A percentile compares a stretch with the other conserved stretches of the same genome.
phyloP scores from a whole-genome alignment of 2,888 invertebrate species.

The Caenorhabditis sp. region DNA sequence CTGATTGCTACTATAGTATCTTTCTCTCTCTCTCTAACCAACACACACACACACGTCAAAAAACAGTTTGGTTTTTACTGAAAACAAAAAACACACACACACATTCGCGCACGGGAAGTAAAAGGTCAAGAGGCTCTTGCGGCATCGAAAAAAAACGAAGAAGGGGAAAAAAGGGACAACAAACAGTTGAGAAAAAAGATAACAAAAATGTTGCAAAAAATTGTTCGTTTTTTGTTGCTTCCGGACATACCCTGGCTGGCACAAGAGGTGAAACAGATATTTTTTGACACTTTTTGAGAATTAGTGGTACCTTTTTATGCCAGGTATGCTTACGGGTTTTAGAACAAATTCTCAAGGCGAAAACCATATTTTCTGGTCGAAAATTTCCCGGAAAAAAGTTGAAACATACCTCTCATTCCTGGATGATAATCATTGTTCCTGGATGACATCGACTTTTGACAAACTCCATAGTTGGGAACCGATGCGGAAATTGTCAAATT shows the following conservation, averaged over 20 bases:
- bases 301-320: too few species aligned
- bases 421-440: not conserved
- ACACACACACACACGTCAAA: too few species aligned
- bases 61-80: not conserved
- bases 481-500: not conserved
- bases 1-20: too few species aligned
- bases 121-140: conserved; percentile 1
- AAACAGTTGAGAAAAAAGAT: not conserved
- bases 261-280: too few species aligned
- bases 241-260: too few species aligned
- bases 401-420: not conserved
- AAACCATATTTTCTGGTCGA: too few species aligned
- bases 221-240: too few species aligned
- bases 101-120: not conserved
- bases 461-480: not conserved
- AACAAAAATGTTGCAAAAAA: not conserved
- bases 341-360: too few species aligned
- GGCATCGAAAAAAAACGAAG: not conserved
- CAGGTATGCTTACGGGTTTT: too few species aligned
- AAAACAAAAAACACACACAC: not conserved
- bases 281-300: too few species aligned
- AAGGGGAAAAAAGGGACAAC: not conserved
- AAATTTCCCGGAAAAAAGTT: too few species aligned
- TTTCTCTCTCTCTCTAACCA: too few species aligned
- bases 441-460: not conserved